phyloP scores from a whole-genome alignment of 2,888 invertebrate species.

The Scaptomyza tumidula region DNA sequence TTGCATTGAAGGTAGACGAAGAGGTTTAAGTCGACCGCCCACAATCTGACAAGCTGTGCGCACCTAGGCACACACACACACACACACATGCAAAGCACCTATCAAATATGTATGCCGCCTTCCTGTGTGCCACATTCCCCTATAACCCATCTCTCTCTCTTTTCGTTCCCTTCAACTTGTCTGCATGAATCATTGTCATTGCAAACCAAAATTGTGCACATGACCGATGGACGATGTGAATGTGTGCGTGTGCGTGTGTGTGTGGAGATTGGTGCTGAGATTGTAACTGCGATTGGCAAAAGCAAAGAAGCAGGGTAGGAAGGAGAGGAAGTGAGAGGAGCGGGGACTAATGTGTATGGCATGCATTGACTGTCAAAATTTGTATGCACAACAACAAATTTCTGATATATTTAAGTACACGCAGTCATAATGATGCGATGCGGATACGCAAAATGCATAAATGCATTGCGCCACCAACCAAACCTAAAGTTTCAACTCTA shows the following conservation, averaged over 20 bases:
- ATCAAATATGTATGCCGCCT: not conserved
- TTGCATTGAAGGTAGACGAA: not conserved
- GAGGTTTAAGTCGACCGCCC: slow-evolving; percentile 16
- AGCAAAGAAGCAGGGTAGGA: not conserved
- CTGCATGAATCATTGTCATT: slow-evolving; percentile 73
- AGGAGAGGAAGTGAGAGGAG: too few relatives aligned
- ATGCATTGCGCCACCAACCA: slow-evolving; percentile 53
- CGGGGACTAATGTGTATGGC: slow-evolving; percentile 65
- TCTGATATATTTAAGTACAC: slow-evolving; percentile 77
- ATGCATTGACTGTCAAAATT: slow-evolving; percentile 73
- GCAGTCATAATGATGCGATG: slow-evolving; percentile 71
- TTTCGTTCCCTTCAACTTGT: slow-evolving; percentile 11
- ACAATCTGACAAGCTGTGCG: slow-evolving; percentile 27
- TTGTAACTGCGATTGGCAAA: slow-evolving; percentile 22
- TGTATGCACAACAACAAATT: slow-evolving; percentile 78
- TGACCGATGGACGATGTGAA: slow-evolving; percentile 60
- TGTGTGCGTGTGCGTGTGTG: slow-evolving; percentile 7
- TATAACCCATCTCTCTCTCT: not conserved
- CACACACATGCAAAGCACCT: not conserved
- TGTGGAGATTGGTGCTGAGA: slow-evolving; percentile 11
- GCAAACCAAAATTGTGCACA: slow-evolving; percentile 65
- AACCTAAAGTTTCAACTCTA: slow-evolving; percentile 46
- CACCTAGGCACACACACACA: slow-evolving; percentile 29
- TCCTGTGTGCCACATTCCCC: not conserved
- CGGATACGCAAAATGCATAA: slow-evolving; percentile 77